phyloP scores from a whole-genome alignment of 2,113 vertebrate genomes.

The Procavia capensis region DNA sequence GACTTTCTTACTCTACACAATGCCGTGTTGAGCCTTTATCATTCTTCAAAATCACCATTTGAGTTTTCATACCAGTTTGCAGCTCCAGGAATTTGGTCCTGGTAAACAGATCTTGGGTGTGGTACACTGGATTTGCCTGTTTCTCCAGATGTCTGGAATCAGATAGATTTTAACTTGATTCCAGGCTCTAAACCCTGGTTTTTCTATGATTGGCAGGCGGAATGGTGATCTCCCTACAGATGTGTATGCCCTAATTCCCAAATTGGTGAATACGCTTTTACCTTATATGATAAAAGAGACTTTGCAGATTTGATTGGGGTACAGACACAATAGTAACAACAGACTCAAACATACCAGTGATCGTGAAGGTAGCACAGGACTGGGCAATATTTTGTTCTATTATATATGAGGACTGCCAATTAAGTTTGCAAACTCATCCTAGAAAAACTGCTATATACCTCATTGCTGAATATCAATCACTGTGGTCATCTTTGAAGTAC shows the following conservation, averaged over 20 bases:
- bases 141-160: not conserved
- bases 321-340: too few species aligned
- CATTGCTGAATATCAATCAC: too few species aligned
- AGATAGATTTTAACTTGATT: not conserved
- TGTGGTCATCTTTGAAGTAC: too few species aligned
- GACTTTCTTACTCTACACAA: not conserved
- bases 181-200: not conserved
- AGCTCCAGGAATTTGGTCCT: not conserved
- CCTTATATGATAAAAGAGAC: not conserved
- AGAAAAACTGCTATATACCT: too few species aligned
- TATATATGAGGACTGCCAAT: too few species aligned
- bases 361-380: too few species aligned
- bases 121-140: not conserved
- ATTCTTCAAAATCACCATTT: not conserved
- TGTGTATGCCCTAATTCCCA: too few species aligned
- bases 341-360: too few species aligned
- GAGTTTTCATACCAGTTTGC: not conserved
- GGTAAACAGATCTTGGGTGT: not conserved
- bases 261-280: not conserved
- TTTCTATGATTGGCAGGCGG: not conserved
- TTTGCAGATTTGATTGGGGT: not conserved
- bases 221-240: not conserved
- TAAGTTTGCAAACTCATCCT: too few species aligned
- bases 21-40: not conserved
- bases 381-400: too few species aligned